A percentile compares a stretch with the other conserved stretches of the same genome.
These are phyloP conservation scores for Alauda arvensis DNA, from an alignment of 2,797 vertebrate genomes.

Conservation along the genomic window DNA sequence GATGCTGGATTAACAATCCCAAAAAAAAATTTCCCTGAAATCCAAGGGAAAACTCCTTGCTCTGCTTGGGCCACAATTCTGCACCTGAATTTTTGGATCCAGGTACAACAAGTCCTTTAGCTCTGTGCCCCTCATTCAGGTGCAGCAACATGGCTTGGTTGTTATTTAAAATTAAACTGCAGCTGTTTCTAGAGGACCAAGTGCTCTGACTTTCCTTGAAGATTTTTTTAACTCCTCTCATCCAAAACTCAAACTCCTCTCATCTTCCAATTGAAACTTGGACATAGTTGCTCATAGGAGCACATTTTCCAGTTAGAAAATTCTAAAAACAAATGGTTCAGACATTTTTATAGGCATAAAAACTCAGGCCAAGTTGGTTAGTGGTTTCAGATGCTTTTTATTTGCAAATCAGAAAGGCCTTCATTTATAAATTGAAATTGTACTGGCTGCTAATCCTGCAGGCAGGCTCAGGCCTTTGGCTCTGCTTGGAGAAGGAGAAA, in stretches of 20 bases:
- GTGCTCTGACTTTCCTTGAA: background rate
- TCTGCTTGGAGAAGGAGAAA: background rate
- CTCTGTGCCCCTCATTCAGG: accelerated
- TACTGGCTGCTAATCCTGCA: conserved; percentile 12
- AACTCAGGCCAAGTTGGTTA: conserved; percentile 46
- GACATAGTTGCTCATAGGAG: conserved; percentile 4
- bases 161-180: background rate
- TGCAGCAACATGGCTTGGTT: background rate
- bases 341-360: conserved; percentile 62
- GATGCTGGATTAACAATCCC: background rate
- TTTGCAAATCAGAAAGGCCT: conserved; percentile 42
- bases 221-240: background rate
- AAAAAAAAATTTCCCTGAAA: background rate
- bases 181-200: background rate
- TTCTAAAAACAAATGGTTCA: conserved; percentile 50
- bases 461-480: background rate
- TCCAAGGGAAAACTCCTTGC: background rate
- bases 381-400: conserved; percentile 60
- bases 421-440: conserved; percentile 30
- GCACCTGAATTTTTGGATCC: background rate
- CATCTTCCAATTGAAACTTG: conserved; percentile 23
- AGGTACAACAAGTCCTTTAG: background rate
- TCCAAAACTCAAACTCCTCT: background rate
- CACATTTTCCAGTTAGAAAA: conserved; percentile 56
- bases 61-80: background rate